Conservation (phyloP, 2,888 invertebrate genomes). For the Morinoia aosen region DNA sequence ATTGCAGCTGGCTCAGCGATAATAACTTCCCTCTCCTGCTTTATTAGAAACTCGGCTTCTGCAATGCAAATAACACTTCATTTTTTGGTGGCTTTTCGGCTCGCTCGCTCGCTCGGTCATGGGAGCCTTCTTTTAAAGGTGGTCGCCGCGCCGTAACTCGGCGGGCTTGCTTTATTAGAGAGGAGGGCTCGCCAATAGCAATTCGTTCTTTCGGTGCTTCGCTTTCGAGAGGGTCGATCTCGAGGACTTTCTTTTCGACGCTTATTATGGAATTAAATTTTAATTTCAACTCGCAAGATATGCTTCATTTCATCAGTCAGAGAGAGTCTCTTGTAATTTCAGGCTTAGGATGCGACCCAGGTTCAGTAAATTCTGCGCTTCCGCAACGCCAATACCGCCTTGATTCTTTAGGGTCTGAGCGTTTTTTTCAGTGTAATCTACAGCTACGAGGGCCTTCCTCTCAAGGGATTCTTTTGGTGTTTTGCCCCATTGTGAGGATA, state of each 20-base stretch:
- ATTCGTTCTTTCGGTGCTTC: neutral
- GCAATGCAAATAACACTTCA: constrained; percentile 17
- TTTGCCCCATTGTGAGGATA: constrained; percentile 2
- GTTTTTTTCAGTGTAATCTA: neutral
- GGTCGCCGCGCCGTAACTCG: neutral
- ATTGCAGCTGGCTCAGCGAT: neutral
- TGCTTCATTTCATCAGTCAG: neutral
- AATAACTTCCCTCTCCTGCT: neutral
- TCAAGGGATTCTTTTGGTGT: neutral
- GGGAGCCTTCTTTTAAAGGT: neutral
- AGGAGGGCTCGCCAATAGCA: neutral
- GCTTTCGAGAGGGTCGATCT: neutral
- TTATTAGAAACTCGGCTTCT: constrained; percentile 17
- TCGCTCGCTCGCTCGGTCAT: neutral
- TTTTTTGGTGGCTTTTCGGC: neutral
- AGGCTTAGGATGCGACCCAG: neutral
- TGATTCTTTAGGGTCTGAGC: neutral
- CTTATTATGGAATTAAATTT: neutral
- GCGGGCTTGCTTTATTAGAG: neutral
- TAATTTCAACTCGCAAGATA: neutral
- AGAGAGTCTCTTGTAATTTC: neutral
- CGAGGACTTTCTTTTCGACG: neutral
- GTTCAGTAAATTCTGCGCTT: neutral
- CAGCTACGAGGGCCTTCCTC: neutral
- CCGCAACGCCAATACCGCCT: neutral